Percentiles rank a stretch among this genome's conserved stretches.
Evolutionary conservation across 1,140 invertebrate genomes (phyloP).

Genomic region (Scylla paramamosain): DNA sequence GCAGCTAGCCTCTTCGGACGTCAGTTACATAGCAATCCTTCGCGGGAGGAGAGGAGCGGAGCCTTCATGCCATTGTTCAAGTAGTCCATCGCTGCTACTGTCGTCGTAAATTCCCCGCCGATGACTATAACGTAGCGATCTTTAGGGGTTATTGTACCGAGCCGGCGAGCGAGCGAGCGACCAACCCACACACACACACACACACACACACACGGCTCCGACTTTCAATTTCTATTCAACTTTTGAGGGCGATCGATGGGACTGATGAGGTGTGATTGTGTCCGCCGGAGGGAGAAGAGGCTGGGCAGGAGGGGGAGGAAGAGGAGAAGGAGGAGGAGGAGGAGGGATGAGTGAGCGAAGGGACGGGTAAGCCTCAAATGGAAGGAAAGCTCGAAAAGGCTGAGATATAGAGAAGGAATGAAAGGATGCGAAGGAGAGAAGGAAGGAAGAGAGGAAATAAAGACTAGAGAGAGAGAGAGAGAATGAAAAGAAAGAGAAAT

Average conservation of each 20-base stretch:
- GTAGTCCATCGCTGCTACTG: not conserved
- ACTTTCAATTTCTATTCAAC: slow-evolving; percentile 47
- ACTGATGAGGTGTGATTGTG: slow-evolving; percentile 51
- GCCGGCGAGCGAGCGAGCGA: not conserved
- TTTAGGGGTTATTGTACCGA: not conserved
- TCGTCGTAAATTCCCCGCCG: not conserved
- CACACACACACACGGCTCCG: slow-evolving; percentile 14
- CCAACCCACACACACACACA: slow-evolving; percentile 22
- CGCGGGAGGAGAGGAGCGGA: not conserved
- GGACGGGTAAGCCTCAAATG: not conserved
- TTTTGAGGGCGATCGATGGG: slow-evolving; percentile 24
- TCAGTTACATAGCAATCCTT: not conserved
- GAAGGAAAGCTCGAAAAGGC: not conserved
- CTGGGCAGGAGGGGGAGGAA: not conserved
- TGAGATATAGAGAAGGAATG: not conserved
- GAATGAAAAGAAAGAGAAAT: not conserved
- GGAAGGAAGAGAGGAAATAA: too few relatives aligned
- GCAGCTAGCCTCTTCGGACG: not conserved
- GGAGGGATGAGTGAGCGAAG: not conserved
- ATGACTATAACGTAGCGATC: slow-evolving; percentile 9
- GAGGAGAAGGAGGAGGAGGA: not conserved
- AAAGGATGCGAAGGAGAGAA: not conserved
- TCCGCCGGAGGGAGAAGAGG: not conserved
- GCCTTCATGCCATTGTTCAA: not conserved
- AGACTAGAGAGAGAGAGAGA: not conserved